Percentiles rank a stretch among this genome's conserved stretches.
These are phyloP conservation scores for Poicephalus meyeri DNA, from an alignment of 2,113 vertebrate species.

Conservation along the genomic window DNA sequence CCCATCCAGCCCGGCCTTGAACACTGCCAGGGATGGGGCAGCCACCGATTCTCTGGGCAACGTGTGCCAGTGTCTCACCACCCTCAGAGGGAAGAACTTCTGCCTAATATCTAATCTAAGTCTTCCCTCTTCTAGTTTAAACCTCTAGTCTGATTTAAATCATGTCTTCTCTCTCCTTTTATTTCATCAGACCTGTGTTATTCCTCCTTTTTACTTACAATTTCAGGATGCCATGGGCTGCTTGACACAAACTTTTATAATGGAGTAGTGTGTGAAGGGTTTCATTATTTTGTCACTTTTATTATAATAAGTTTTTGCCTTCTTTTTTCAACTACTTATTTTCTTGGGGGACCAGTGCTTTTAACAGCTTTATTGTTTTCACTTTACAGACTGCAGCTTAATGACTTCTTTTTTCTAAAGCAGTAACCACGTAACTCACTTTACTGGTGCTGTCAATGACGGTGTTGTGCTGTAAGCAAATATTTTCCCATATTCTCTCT, in stretches of 20 bases:
- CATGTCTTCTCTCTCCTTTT: neutral
- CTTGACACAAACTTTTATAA: neutral
- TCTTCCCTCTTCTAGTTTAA: neutral
- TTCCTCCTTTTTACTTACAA: neutral
- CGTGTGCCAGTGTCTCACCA: neutral
- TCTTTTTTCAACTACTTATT: neutral
- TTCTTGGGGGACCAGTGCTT: neutral
- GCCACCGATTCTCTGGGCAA: neutral
- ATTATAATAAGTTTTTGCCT: neutral
- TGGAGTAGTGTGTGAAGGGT: neutral
- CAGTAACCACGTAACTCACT: neutral
- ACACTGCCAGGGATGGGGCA: neutral
- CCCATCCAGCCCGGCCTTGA: neutral
- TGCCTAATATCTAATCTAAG: neutral
- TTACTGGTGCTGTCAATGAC: neutral
- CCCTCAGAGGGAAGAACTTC: neutral
- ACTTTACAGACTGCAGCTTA: neutral
- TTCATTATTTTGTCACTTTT: neutral
- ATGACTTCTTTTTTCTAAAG: neutral
- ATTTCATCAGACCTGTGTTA: neutral
- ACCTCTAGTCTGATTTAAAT: neutral
- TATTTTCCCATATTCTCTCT: neutral
- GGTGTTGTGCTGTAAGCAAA: neutral
- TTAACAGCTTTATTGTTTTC: constrained; percentile 17
- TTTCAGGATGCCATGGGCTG: neutral